Conservation (phyloP, 2,797 vertebrate genomes). For the Myiotriccus ornatus region DNA sequence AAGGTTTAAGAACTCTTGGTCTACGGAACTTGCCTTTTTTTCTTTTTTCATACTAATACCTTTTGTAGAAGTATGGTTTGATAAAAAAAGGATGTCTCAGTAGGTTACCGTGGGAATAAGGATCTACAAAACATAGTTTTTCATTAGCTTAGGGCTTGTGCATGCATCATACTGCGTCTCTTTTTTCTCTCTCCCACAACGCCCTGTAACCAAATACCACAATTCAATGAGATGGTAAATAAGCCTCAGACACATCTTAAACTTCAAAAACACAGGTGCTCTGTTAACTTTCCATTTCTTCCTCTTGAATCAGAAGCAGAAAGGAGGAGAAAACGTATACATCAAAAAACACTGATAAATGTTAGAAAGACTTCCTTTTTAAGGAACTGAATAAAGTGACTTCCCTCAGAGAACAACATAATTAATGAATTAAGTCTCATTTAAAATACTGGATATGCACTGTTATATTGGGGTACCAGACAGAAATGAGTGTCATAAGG, state of each 20-base stretch:
- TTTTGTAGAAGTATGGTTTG: not conserved
- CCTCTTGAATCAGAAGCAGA: not conserved
- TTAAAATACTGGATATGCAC: not conserved
- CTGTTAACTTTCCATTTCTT: not conserved
- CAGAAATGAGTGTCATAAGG: not conserved
- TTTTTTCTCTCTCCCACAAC: slow-evolving; percentile 34
- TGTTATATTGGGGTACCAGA: not conserved
- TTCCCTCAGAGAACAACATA: not conserved
- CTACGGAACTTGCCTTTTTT: not conserved
- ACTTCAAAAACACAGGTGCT: slow-evolving; percentile 36
- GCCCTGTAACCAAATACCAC: slow-evolving; percentile 44
- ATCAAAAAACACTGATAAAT: not conserved
- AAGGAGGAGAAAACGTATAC: not conserved
- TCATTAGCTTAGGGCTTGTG: slow-evolving; percentile 23
- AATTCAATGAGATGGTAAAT: slow-evolving; percentile 31
- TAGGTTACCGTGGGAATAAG: slow-evolving; percentile 45
- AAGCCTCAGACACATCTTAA: slow-evolving; percentile 5
- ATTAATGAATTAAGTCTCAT: not conserved
- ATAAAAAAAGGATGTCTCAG: slow-evolving; percentile 19
- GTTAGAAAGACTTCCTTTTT: not conserved
- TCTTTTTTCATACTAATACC: not conserved
- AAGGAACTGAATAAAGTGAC: not conserved
- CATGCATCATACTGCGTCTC: not conserved
- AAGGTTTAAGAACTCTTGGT: slow-evolving; percentile 16
- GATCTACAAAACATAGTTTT: slow-evolving; percentile 22